Percentiles rank a stretch among this genome's conserved stretches.
Conservation (phyloP, 2,888 invertebrate species). For the Campaea margaritaria region DNA sequence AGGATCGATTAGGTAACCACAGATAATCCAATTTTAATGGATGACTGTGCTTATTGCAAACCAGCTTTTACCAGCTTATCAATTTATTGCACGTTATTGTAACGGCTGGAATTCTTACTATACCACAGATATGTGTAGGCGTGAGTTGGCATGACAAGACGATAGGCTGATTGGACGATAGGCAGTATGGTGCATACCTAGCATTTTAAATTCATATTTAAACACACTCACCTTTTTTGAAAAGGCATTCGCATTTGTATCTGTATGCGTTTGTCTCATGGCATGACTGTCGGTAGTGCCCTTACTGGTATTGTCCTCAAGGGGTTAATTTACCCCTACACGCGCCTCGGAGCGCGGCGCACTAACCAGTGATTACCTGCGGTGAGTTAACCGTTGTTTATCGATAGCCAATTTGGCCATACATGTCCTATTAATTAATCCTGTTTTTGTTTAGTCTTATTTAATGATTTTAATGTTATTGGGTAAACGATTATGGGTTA, state of each 20-base stretch:
- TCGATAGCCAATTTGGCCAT: conserved; percentile 8
- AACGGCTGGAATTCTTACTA: too few species aligned
- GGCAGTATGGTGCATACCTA: too few species aligned
- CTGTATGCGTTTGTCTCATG: background rate
- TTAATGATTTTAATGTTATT: too few species aligned
- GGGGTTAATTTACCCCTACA: conserved; percentile 5
- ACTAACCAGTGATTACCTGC: conserved; percentile 20
- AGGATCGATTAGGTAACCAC: background rate
- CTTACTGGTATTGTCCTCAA: background rate
- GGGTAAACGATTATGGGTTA: too few species aligned
- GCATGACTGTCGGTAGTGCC: background rate
- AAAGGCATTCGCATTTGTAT: too few species aligned
- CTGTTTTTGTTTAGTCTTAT: background rate
- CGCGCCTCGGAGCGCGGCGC: conserved; percentile 10
- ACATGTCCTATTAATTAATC: background rate
- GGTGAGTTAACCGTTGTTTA: conserved; percentile 6
- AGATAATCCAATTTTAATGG: background rate
- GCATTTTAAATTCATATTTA: too few species aligned
- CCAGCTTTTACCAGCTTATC: too few species aligned
- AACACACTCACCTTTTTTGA: too few species aligned
- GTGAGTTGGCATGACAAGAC: too few species aligned
- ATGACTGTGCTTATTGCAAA: background rate
- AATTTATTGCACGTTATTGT: too few species aligned
- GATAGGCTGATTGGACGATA: too few species aligned
- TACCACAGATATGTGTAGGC: too few species aligned